Base-by-base conservation (phyloP, 2,113 vertebrate species). In the Columbina picui region DNA sequence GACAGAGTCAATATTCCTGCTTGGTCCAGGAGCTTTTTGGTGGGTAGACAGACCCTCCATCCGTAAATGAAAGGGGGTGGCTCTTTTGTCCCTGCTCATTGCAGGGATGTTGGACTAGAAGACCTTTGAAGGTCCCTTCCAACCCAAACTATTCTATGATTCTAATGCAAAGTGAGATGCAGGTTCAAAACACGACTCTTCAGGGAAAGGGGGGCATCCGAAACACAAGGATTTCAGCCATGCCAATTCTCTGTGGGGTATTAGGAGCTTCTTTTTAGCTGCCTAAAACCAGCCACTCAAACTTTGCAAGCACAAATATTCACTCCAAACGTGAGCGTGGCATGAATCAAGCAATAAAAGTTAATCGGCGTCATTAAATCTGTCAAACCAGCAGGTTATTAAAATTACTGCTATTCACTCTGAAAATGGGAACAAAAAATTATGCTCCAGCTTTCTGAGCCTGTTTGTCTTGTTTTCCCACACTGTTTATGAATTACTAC, bases 351-450 rank as follows among this genome's bases (percentile, higher is more conserved):
- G 95, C 93, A 93, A 29, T 23, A 61, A 60, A 94, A 98, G 94
- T 96, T 93, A 96, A 97, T 96, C 78, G 5, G 81, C 36, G 32
- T 96, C 88, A 63, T 87, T 97, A 96, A 97, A 96, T 86, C 93
- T 82, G 94, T 87, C 82, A 49, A 36, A 95, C 73, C 93, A 78
- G 94, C 84, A 61, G 94, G 84, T 97, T 97, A 98, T 98, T 98
- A 97, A 96, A 96, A 96, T 96, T 34, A 41, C 76, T 74, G 49
- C 93, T 80, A 89, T 97, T 97, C 55, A 57, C 52, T 77, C 94
- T 87, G 78, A 95, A 97, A 97, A 96, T 61, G 93, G 90, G 96
- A 96, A 89, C 89, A 94, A 97, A 96, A 98, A 96, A 96, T 92
- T 41, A 83, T 34, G 79, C 77, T 73, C 36, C 6, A 43, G 77